Percentiles rank a stretch among this genome's conserved stretches.
Evolutionary conservation across 2,113 vertebrate genomes (phyloP).

Genomic region (Platichthys stellatus): DNA sequence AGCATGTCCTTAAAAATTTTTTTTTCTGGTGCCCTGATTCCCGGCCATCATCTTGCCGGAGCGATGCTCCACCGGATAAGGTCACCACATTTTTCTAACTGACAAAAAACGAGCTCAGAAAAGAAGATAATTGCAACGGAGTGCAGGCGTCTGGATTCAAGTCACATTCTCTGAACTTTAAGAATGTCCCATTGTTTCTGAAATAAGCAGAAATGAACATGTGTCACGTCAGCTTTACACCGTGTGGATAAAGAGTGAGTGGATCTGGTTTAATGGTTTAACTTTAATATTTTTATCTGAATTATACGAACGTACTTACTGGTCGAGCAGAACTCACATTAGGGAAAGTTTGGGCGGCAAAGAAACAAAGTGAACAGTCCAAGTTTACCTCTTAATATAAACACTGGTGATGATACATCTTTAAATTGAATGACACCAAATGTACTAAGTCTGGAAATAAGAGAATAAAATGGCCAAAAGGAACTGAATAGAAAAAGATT

Average conservation of each 20-base stretch:
- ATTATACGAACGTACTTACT: too few relatives aligned
- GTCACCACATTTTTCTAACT: slow-evolving; percentile 36
- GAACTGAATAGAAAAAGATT: too few relatives aligned
- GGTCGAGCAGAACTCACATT: too few relatives aligned
- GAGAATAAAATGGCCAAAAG: too few relatives aligned
- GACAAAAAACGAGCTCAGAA: slow-evolving; percentile 5
- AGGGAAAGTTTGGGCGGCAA: too few relatives aligned
- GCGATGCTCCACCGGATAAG: slow-evolving; percentile 25
- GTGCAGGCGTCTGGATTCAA: not conserved
- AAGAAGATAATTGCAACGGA: slow-evolving; percentile 1
- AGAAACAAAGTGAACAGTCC: too few relatives aligned
- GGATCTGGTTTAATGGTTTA: not conserved
- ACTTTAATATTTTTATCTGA: too few relatives aligned
- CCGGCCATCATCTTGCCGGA: not conserved
- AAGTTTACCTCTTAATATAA: too few relatives aligned
- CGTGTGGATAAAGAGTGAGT: not conserved
- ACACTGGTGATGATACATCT: too few relatives aligned
- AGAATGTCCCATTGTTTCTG: not conserved
- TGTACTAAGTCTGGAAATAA: too few relatives aligned
- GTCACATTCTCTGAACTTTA: not conserved
- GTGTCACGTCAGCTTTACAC: too few relatives aligned
- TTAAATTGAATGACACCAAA: too few relatives aligned
- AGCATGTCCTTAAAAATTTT: not conserved
- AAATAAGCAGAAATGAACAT: not conserved
- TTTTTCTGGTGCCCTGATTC: slow-evolving; percentile 7